Conservation (phyloP, 2,113 vertebrate genomes). For the Vidua chalybeata region DNA sequence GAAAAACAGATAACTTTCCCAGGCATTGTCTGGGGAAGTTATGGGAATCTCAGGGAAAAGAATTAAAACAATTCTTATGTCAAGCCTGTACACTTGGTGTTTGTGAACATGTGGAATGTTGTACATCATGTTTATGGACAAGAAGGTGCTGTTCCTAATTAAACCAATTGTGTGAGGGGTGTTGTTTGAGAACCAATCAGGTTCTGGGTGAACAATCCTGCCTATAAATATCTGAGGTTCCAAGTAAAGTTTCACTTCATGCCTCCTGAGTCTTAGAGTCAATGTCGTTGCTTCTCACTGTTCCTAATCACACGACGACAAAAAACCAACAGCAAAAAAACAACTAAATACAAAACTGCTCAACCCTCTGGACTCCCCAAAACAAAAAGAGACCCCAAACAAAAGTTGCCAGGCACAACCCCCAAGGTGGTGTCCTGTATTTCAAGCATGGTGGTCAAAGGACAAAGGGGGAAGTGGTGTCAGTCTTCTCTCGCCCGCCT, state of each 20-base stretch:
- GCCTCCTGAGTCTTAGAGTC: neutral
- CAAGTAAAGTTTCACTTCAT: neutral
- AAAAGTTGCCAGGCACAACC: neutral
- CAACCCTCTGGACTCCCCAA: too few relatives aligned
- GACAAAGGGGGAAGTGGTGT: neutral
- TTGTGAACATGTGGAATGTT: neutral
- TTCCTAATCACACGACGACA: neutral
- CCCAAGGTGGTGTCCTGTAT: neutral
- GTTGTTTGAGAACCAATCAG: neutral
- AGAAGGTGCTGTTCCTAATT: neutral
- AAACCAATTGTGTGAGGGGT: neutral
- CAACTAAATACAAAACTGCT: neutral
- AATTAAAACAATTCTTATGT: neutral
- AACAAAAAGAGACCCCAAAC: neutral
- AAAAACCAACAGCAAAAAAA: neutral
- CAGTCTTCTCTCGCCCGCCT: neutral
- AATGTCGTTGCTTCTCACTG: neutral
- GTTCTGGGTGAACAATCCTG: neutral
- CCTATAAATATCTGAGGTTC: neutral
- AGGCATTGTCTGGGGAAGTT: neutral
- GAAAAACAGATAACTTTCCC: neutral
- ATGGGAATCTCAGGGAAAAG: neutral
- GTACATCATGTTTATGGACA: neutral
- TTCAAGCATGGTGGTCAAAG: neutral
- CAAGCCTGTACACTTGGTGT: neutral